Percentiles rank a stretch among this genome's conserved stretches.
These are phyloP conservation scores for Cyrtonyx montezumae DNA, from an alignment of 2,113 vertebrate species.

Conservation along the genomic window DNA sequence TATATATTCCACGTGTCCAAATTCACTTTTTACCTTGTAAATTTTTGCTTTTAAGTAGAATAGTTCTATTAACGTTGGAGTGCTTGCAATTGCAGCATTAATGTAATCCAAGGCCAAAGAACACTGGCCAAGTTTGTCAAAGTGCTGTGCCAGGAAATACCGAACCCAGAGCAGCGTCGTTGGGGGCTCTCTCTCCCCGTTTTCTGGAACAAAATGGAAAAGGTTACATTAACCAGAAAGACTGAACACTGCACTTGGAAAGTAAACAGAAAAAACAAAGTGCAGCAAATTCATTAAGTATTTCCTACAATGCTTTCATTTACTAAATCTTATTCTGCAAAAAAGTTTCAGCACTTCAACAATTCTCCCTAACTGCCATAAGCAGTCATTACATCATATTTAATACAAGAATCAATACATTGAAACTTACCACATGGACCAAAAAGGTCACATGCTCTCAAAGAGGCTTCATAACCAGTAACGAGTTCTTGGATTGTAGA, in stretches of 20 bases:
- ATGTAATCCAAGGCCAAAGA: slow-evolving; percentile 84
- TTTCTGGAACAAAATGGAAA: slow-evolving; percentile 77
- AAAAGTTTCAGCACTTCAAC: background rate
- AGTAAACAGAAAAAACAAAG: background rate
- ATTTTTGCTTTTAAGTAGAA: slow-evolving; percentile 86
- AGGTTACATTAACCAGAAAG: background rate
- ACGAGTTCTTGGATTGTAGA: slow-evolving; percentile 82
- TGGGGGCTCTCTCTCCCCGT: slow-evolving; percentile 80
- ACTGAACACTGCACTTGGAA: background rate
- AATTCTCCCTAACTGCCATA: background rate
- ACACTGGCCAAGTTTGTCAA: slow-evolving; percentile 83
- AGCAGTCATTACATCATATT: background rate
- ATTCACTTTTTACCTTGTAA: slow-evolving; percentile 79
- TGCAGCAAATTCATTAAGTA: background rate
- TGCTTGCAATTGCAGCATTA: slow-evolving; percentile 81
- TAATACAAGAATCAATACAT: background rate
- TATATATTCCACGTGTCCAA: background rate
- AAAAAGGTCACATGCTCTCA: slow-evolving; percentile 80
- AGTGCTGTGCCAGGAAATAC: slow-evolving; percentile 85
- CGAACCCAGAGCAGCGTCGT: slow-evolving; percentile 84
- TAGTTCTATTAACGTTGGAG: slow-evolving; percentile 84
- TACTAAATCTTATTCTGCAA: background rate
- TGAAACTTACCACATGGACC: slow-evolving; percentile 76
- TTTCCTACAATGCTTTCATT: background rate
- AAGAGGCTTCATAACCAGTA: slow-evolving; percentile 80